Percentiles rank a stretch among this genome's conserved stretches.
Evolutionary conservation across 2,888 invertebrate species (phyloP).

Genomic region (Drosophila paranaensis): DNA sequence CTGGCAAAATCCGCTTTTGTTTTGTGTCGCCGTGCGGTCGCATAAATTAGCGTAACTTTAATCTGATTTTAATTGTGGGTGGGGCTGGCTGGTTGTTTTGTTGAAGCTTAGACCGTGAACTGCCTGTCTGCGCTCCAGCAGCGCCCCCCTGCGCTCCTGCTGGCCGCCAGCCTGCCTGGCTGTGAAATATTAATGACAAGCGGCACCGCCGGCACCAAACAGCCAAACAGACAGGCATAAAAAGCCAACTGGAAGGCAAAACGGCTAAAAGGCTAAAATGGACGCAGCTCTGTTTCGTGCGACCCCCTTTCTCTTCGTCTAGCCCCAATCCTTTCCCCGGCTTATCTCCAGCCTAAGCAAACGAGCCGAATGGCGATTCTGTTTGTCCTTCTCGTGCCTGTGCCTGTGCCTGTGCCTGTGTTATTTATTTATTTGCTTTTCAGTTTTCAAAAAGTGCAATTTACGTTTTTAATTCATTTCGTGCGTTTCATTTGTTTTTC

Average conservation of each 20-base stretch:
- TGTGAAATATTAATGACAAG: constrained; percentile 77
- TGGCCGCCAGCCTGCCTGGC: constrained; percentile 22
- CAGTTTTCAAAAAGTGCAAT: constrained; percentile 56
- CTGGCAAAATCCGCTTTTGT: constrained; percentile 65
- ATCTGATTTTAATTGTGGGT: constrained; percentile 80
- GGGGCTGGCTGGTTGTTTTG: constrained; percentile 43
- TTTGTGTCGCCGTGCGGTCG: constrained; percentile 79
- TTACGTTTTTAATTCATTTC: constrained; percentile 71
- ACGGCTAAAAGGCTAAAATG: constrained; percentile 45
- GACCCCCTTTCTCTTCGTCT: background rate
- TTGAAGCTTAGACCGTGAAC: constrained; percentile 53
- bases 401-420: constrained; percentile 12
- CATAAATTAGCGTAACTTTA: constrained; percentile 83
- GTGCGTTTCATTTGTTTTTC: constrained; percentile 51
- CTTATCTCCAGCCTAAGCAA: constrained; percentile 52
- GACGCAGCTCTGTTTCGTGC: constrained; percentile 8
- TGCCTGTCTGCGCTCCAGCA: constrained; percentile 5
- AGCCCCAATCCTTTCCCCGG: background rate
- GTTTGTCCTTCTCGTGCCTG: constrained; percentile 10
- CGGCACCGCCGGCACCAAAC: constrained; percentile 21
- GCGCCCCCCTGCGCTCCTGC: background rate
- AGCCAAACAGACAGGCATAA: constrained; percentile 34
- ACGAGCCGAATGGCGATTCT: constrained; percentile 17
- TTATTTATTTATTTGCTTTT: constrained; percentile 62
- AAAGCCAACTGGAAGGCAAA: constrained; percentile 52